These are phyloP conservation scores for Leucoptera coffeella DNA, from an alignment of 2,888 invertebrate genomes.

Conservation along the genomic window DNA sequence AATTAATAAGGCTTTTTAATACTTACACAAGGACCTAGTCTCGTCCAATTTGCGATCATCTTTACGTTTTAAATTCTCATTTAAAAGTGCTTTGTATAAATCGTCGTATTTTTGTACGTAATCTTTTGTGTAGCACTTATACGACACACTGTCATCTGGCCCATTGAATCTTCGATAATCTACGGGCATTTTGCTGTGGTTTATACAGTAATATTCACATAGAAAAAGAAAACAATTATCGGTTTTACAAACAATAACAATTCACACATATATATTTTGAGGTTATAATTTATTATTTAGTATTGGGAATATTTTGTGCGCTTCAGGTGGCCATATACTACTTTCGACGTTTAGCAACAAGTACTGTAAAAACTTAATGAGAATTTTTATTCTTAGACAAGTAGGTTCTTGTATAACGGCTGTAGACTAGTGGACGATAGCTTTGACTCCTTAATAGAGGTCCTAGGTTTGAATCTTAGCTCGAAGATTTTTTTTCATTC, in stretches of 20 bases:
- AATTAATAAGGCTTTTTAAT: too few relatives aligned
- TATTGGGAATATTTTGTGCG: too few relatives aligned
- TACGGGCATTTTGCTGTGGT: conserved; percentile 51
- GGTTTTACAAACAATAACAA: too few relatives aligned
- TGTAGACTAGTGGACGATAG: too few relatives aligned
- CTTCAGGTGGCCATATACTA: not conserved
- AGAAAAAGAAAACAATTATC: not conserved
- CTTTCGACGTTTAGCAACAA: too few relatives aligned
- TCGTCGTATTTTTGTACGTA: conserved; percentile 37
- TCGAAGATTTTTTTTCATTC: too few relatives aligned
- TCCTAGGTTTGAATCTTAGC: too few relatives aligned
- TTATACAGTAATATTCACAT: not conserved
- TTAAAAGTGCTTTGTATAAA: conserved; percentile 28
- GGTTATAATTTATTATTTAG: too few relatives aligned
- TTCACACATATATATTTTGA: conserved; percentile 6
- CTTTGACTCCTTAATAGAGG: too few relatives aligned
- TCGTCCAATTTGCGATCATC: conserved; percentile 59
- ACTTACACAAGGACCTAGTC: conserved; percentile 70
- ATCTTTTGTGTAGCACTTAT: conserved; percentile 46
- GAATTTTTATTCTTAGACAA: too few relatives aligned
- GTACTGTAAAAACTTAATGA: too few relatives aligned
- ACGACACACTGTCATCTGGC: conserved; percentile 62
- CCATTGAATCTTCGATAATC: conserved; percentile 65
- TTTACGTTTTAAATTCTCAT: conserved; percentile 36
- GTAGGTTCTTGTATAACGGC: too few relatives aligned